Evolutionary conservation across 64 coral and sea anemone genomes (phyloP).

Genomic region (Exaiptasia diaphana): DNA sequence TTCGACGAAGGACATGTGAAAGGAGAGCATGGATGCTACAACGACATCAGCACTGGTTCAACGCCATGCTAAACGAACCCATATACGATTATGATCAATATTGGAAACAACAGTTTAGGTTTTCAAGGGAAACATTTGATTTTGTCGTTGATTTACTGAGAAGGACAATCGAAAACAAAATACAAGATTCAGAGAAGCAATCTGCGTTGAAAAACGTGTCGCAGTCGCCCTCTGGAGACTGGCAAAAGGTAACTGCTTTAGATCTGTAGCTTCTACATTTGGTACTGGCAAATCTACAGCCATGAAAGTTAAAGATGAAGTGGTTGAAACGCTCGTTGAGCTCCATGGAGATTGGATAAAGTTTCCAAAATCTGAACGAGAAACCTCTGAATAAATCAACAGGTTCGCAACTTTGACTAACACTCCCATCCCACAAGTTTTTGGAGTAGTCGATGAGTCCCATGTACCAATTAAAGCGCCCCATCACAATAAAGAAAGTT

Average conservation of each 20-base stretch:
- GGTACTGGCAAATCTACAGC: background rate
- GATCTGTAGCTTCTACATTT: background rate
- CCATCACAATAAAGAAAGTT: background rate
- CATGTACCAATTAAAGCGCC: constrained; percentile 30
- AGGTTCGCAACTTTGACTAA: constrained; percentile 5
- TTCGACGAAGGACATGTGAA: background rate
- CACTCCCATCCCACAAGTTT: background rate
- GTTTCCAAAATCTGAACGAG: constrained; percentile 25
- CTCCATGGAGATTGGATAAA: constrained; percentile 23
- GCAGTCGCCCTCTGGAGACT: constrained; percentile 4
- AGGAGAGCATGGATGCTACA: background rate
- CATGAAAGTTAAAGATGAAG: background rate
- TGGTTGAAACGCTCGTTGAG: background rate
- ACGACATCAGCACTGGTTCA: constrained; percentile 15
- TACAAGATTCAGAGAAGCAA: constrained; percentile 1
- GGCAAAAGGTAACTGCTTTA: background rate
- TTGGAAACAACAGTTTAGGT: background rate
- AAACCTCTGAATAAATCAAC: background rate
- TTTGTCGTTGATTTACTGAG: background rate
- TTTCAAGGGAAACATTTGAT: background rate
- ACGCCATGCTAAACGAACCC: background rate
- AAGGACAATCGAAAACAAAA: background rate
- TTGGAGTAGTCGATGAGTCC: background rate
- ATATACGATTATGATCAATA: constrained; percentile 1
- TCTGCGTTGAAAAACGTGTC: constrained; percentile 1